Evolutionary conservation across 2,888 invertebrate species (phyloP), one percentile per base, ranked within the genome.

Genomic region (Xylocampa areola): DNA sequence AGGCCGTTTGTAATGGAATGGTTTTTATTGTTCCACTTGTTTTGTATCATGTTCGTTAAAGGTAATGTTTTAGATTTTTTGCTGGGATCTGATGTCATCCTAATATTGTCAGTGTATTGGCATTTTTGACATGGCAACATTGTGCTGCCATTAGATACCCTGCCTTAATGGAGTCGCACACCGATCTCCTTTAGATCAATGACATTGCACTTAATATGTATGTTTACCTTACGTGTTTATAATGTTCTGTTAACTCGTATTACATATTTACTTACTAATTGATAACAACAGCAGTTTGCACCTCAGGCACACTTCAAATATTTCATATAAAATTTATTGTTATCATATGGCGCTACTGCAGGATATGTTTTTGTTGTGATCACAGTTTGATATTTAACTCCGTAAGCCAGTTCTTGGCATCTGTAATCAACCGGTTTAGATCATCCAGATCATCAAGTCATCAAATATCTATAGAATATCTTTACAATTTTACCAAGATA

Each of bases 141-240:
- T 51, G 23, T 67, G 27, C 6, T 27, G 33, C 35, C n/a, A 44
- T 61, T 25, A 30, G 53, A 63, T 14, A 45, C 23, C 4, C 16
- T 61, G 44, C 39, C 23, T 14, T 35, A 21, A 36, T 37, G 8
- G 14, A 49, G 27, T 4, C 25, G n/a, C 23, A 13, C 29, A 13
- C 36, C 40, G 44, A 25, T 39, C 50, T 61, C n/a, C 3, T 36
- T n/a, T 62, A 35, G 44, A 68, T 60, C 62, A 45, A 68, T 62
- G 63, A 68, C 44, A 62, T 63, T 37, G 67, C 48, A 23, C 40
- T n/a, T n/a, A n/a, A 27, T 14, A 49, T 60, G 43, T 29, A 44
- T 21, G 68, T 61, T 61, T 58, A 48, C 39, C 44, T n/a, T 50
- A 14, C 25, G 21, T n/a, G n/a, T n/a, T n/a, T n/a, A n/a, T n/a